Evolutionary conservation across 2,888 invertebrate genomes (phyloP).

Genomic region (Pheosia gnoma): DNA sequence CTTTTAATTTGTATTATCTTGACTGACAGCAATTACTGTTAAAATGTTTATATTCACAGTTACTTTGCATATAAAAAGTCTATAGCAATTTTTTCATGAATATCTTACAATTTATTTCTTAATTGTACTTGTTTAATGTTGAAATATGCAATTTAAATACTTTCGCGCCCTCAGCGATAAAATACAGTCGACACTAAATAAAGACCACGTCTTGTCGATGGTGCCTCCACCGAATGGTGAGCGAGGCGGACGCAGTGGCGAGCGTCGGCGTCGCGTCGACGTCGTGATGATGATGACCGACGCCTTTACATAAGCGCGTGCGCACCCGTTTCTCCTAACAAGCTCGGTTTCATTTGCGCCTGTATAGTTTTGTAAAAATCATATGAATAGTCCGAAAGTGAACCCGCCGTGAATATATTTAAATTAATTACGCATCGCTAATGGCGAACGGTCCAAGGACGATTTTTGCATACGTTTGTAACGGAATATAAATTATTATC

Average conservation of each 20-base stretch:
- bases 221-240: neutral
- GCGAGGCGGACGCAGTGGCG: neutral
- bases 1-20: too few relatives aligned
- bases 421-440: slow-evolving; percentile 72
- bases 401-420: slow-evolving; percentile 71
- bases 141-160: slow-evolving; percentile 8
- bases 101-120: neutral
- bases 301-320: slow-evolving; percentile 22
- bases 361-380: slow-evolving; percentile 61
- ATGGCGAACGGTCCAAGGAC: slow-evolving; percentile 71
- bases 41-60: too few relatives aligned
- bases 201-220: neutral
- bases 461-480: slow-evolving; percentile 73
- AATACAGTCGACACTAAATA: slow-evolving; percentile 7
- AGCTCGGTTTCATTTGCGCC: slow-evolving; percentile 64
- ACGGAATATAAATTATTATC: slow-evolving; percentile 60
- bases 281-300: neutral
- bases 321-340: slow-evolving; percentile 38
- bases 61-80: neutral
- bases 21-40: too few relatives aligned
- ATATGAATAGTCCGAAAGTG: slow-evolving; percentile 71
- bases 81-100: neutral
- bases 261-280: neutral
- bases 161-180: neutral
- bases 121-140: neutral